Percentiles rank a stretch among this genome's conserved stretches.
Conservation (phyloP, 2,797 vertebrate genomes). For the Sarcophilus harrisii region DNA sequence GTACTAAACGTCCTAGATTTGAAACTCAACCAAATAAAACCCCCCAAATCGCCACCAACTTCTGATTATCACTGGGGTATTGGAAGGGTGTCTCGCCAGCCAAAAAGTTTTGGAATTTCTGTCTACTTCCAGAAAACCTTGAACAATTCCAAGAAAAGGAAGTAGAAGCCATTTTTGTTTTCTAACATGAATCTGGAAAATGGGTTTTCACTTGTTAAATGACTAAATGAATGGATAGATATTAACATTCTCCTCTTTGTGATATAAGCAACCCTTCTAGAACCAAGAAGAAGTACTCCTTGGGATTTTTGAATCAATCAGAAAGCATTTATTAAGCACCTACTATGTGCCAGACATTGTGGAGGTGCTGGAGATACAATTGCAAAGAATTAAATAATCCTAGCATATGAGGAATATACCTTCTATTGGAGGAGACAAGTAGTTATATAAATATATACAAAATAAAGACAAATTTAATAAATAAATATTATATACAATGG, state of each 20-base stretch:
- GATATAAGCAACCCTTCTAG: not conserved
- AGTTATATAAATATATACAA: not conserved
- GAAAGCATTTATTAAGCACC: not conserved
- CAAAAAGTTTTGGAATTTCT: not conserved
- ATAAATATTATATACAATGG: not conserved
- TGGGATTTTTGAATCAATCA: not conserved
- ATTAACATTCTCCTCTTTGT: not conserved
- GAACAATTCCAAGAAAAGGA: not conserved
- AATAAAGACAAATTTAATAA: not conserved
- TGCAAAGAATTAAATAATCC: not conserved
- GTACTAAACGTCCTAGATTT: not conserved
- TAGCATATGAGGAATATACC: not conserved
- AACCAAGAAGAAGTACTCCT: not conserved
- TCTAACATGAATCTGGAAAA: not conserved
- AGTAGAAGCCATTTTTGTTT: not conserved
- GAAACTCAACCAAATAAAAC: not conserved
- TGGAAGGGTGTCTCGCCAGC: not conserved
- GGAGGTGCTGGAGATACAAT: not conserved
- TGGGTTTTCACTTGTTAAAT: not conserved
- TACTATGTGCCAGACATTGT: not conserved
- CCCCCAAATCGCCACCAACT: not conserved
- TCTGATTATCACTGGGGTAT: not conserved
- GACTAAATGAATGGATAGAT: not conserved
- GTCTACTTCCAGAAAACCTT: not conserved
- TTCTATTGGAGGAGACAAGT: not conserved